Percentiles rank a stretch among this genome's conserved stretches.
Conservation (phyloP, 53 echinoderm and acorn worm genomes). For the Temnopleurus reevesii region DNA sequence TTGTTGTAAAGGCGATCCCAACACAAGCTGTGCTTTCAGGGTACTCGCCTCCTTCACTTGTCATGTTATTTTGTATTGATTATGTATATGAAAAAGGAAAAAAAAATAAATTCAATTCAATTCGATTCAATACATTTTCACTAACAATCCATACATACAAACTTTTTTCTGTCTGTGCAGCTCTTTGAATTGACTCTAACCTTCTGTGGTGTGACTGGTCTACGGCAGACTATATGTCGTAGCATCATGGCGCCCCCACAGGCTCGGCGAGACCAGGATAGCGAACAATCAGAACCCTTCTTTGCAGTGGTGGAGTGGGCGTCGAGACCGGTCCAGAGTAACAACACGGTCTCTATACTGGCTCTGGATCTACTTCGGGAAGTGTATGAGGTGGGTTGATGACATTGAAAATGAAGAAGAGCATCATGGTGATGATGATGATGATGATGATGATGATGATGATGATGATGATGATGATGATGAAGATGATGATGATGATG, state of each 20-base stretch:
- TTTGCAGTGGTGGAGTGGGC: constrained; percentile 76
- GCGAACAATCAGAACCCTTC: constrained; percentile 67
- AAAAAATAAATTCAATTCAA: no score
- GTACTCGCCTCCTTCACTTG: no score
- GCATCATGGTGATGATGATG: neutral
- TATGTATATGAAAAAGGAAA: no score
- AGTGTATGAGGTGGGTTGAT: constrained; percentile 82
- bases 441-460: constrained; percentile 10
- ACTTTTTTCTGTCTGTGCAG: no score
- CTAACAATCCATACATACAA: no score
- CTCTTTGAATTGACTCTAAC: constrained; percentile 86
- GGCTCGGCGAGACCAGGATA: constrained; percentile 36
- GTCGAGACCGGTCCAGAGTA: constrained; percentile 65
- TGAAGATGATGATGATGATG: constrained; percentile 6
- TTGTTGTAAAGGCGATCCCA: no score
- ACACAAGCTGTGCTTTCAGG: no score
- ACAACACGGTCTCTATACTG: constrained; percentile 63
- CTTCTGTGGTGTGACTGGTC: constrained; percentile 70
- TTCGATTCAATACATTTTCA: neutral
- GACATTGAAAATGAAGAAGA: neutral
- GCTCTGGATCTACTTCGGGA: constrained; percentile 81
- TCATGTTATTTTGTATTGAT: no score
- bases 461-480: constrained; percentile 16
- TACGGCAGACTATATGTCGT: constrained; percentile 74
- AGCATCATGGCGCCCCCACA: constrained; percentile 69